Base-by-base conservation (phyloP, 2,888 invertebrate genomes). In the Rhaphigaster nebulosa region DNA sequence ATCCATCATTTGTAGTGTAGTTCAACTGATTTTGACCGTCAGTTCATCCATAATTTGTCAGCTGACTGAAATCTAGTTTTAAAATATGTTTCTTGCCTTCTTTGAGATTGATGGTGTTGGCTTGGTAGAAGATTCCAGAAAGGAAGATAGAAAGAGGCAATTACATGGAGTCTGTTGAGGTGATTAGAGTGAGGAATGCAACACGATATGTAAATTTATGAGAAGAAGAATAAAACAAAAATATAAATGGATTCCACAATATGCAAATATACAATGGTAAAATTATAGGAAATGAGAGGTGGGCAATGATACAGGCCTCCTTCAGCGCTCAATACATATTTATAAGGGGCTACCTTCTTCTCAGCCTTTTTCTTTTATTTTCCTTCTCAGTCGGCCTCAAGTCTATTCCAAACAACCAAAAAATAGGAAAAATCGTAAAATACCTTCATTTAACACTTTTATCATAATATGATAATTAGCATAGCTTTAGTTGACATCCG, bases 211-310 rank as follows among this genome's bases (percentile, higher is more conserved):
- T 84, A 84, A 84, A 84, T 84, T 84, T 70, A 70, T 70, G 70
- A 34, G 34, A 20, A 45, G 45, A 84, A 84, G 84, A 84, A 45
- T 70, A 84, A 45, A 84, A 84, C n/a, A 84, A 84, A 84, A 45
- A 45, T 84, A 45, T 84, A 84, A 84, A 84, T 45, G 84, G 84
- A 45, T n/a, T 84, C 84, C 84, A 84, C 41, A 84, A 45, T 84
- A 84, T 84, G 84, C 41, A 84, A 84, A 84, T 84, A 84, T 45
- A 84, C 84, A 84, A 84, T 84, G 45, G 84, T 84, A 84, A 84
- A 70, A 70, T 70, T 70, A 70, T 70, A 70, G 70, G 70, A 70
- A 70, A 70, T 70, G 70, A 70, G 70, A 34, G 70, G 70, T 70
- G 70, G 3, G 34, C 70, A 70, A 70, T 70, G 70, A 70, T 70